Percentiles rank a stretch among this genome's conserved stretches.
These are phyloP conservation scores for Sphaeramia orbicularis DNA, from an alignment of 2,797 vertebrate genomes.

Conservation along the genomic window DNA sequence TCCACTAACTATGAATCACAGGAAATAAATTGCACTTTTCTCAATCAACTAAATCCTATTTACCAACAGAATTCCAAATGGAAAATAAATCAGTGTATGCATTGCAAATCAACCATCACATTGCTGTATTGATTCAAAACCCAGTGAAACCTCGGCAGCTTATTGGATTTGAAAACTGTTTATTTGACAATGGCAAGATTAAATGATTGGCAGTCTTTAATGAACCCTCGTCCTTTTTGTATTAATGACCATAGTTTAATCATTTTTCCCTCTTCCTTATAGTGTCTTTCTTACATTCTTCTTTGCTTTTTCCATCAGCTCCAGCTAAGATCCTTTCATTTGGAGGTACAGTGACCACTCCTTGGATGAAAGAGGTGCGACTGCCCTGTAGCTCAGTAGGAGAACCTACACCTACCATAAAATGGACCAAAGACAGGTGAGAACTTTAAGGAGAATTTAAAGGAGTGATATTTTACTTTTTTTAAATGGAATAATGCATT, in stretches of 20 bases:
- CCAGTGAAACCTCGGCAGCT: conserved; percentile 23
- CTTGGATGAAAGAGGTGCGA: conserved; percentile 98
- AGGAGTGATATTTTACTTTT: too few relatives aligned
- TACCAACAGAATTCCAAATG: conserved; percentile 38
- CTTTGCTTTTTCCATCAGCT: conserved; percentile 77
- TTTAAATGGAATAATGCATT: too few relatives aligned
- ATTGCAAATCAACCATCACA: conserved; percentile 34
- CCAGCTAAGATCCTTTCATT: conserved; percentile 98
- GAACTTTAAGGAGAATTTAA: neutral
- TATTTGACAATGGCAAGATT: conserved; percentile 44
- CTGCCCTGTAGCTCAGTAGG: conserved; percentile 95
- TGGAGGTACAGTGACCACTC: conserved; percentile 95
- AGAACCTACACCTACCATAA: conserved; percentile 93
- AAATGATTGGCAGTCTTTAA: conserved; percentile 40
- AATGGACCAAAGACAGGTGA: conserved; percentile 99
- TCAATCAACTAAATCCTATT: conserved; percentile 27
- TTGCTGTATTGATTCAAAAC: conserved; percentile 56
- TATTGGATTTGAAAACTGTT: conserved; percentile 51
- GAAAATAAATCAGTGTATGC: conserved; percentile 43
- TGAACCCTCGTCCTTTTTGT: conserved; percentile 20
- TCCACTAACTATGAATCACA: conserved; percentile 32
- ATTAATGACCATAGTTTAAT: conserved; percentile 18
- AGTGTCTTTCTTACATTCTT: neutral
- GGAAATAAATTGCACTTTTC: conserved; percentile 19
- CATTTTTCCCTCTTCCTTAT: neutral